These are phyloP conservation scores for Eubucco bourcierii DNA, from an alignment of 2,113 vertebrate genomes.

Conservation along the genomic window DNA sequence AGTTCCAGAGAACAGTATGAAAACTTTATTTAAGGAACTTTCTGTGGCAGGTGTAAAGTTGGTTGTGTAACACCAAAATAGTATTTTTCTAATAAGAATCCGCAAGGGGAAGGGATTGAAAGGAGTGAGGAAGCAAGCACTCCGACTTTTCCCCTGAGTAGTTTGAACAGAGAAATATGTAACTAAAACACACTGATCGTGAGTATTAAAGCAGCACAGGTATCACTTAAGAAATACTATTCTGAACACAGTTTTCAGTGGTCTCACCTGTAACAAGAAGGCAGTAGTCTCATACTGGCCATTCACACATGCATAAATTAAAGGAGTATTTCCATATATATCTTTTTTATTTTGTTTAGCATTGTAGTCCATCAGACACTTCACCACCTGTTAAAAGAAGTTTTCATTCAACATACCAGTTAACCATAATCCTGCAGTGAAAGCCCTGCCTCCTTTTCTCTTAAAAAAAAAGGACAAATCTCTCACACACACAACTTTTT, in stretches of 20 bases:
- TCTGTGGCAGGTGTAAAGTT: no score
- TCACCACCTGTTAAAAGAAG: slow-evolving; percentile 81
- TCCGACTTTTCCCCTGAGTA: neutral
- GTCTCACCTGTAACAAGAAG: slow-evolving; percentile 83
- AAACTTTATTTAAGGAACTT: no score
- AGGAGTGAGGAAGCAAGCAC: neutral
- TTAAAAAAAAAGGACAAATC: neutral
- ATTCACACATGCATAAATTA: slow-evolving; percentile 85
- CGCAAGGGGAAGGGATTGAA: neutral
- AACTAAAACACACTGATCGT: neutral
- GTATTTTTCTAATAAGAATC: neutral
- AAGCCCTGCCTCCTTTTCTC: neutral
- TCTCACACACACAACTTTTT: no score
- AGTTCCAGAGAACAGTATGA: neutral
- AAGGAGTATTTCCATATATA: slow-evolving; percentile 89
- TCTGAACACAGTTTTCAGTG: neutral
- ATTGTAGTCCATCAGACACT: slow-evolving; percentile 82
- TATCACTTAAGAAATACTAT: neutral
- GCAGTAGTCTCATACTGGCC: slow-evolving; percentile 82
- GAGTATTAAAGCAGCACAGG: neutral
- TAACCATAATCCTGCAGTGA: neutral
- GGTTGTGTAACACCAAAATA: neutral
- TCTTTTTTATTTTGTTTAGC: slow-evolving; percentile 93
- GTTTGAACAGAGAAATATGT: neutral
- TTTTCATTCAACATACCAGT: neutral